These are phyloP conservation scores for Amphimedon queenslandica DNA, from an alignment of 37 sponge, comb jelly and placozoan species.

Conservation along the genomic window DNA sequence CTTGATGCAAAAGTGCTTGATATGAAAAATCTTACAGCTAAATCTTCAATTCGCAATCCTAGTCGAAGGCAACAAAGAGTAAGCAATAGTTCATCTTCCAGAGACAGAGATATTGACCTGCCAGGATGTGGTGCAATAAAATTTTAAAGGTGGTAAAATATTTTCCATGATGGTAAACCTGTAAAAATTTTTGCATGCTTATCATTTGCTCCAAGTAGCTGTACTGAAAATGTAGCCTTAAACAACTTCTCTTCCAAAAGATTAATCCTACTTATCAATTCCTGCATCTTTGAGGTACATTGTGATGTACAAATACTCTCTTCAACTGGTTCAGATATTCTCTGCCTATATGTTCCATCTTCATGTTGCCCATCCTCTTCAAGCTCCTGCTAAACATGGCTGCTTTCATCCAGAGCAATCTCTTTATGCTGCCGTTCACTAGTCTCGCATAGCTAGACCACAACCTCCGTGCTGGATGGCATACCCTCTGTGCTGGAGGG, in stretches of 20 bases:
- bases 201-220: not conserved
- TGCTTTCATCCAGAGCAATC: too few species aligned
- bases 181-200: conserved; percentile 1
- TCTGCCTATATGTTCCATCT: not conserved
- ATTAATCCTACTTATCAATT: not conserved
- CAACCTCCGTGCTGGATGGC: too few species aligned
- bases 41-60: not conserved
- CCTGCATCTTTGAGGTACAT: too few species aligned
- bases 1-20: not conserved
- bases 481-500: too few species aligned
- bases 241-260: not conserved
- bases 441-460: too few species aligned
- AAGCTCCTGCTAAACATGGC: too few species aligned
- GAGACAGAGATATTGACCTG: not conserved
- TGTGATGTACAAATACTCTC: too few species aligned
- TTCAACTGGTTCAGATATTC: too few species aligned
- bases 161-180: conserved; percentile 10
- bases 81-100: conserved; percentile 15
- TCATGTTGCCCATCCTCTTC: not conserved
- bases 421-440: too few species aligned
- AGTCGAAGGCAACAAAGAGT: not conserved
- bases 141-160: not conserved
- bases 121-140: not conserved
- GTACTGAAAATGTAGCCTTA: not conserved
- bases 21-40: conserved; percentile 6